A percentile compares a stretch with the other conserved stretches of the same genome.
Evolutionary conservation across 2,113 vertebrate species (phyloP).

Genomic region (Rhinoderma darwinii): DNA sequence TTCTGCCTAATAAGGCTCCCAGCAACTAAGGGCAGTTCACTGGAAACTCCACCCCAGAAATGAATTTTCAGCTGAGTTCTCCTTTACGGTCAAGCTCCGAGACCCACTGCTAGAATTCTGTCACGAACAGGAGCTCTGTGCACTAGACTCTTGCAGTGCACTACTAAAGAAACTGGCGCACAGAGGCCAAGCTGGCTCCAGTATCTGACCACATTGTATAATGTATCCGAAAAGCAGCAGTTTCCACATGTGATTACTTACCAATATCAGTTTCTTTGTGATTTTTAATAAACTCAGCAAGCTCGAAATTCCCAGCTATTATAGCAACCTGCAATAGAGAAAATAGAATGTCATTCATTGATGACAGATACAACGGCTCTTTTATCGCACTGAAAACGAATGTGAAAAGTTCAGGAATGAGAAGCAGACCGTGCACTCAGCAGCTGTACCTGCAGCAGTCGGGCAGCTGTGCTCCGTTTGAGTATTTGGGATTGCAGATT

Average conservation of each 20-base stretch:
- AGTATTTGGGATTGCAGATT: neutral
- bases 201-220: neutral
- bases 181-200: neutral
- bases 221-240: neutral
- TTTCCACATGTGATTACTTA: constrained; percentile 69
- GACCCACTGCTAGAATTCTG: too few species aligned
- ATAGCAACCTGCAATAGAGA: constrained; percentile 87
- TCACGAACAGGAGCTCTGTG: too few species aligned
- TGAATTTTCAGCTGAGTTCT: too few species aligned
- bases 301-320: constrained; percentile 95
- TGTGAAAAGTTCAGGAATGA: neutral
- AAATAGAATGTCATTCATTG: constrained; percentile 27
- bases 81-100: too few species aligned
- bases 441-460: neutral
- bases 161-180: neutral
- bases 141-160: neutral
- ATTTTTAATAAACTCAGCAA: constrained; percentile 94
- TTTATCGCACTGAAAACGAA: neutral
- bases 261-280: constrained; percentile 91
- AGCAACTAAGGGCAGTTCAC: too few species aligned
- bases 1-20: too few species aligned
- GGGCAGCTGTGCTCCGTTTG: neutral
- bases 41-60: too few species aligned
- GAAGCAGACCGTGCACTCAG: neutral
- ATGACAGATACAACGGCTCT: too few species aligned